Evolutionary conservation across 2,797 vertebrate species (phyloP).

Genomic region (Varecia variegata): DNA sequence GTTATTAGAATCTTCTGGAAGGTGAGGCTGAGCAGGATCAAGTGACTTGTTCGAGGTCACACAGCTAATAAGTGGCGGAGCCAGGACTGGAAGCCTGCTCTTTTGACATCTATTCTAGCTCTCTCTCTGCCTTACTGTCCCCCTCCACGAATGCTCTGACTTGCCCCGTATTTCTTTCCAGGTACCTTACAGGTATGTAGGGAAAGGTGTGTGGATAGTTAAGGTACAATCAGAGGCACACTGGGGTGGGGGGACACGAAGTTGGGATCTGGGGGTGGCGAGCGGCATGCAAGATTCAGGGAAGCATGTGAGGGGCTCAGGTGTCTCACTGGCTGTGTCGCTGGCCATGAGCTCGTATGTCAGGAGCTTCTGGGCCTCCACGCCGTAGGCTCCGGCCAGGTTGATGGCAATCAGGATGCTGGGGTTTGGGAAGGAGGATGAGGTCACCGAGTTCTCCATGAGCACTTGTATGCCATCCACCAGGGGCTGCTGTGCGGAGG

Average conservation of each 20-base stretch:
- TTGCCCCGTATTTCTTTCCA: neutral
- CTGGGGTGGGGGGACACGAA: accelerated
- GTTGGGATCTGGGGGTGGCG: neutral
- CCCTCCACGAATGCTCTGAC: neutral
- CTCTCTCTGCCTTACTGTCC: neutral
- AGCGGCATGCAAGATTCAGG: neutral
- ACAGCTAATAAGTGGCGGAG: neutral
- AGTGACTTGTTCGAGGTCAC: neutral
- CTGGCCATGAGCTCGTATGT: slow-evolving; percentile 44
- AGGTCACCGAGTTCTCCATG: slow-evolving; percentile 59
- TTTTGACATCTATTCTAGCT: neutral
- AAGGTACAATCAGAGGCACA: neutral
- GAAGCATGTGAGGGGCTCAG: neutral
- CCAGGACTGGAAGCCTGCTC: neutral
- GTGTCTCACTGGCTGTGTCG: slow-evolving; percentile 49
- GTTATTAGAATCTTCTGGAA: neutral
- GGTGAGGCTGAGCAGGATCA: neutral
- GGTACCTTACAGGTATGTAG: neutral
- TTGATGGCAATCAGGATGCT: slow-evolving; percentile 84
- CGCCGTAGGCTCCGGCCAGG: slow-evolving; percentile 35
- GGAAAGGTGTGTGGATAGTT: neutral
- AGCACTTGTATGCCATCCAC: slow-evolving; percentile 51
- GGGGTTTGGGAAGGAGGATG: slow-evolving; percentile 57
- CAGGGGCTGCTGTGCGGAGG: slow-evolving; percentile 53
- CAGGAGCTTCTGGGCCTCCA: slow-evolving; percentile 27